Evolutionary conservation across 2,888 invertebrate genomes (phyloP), one percentile per base, ranked within the genome.

Genomic region (Drosophila anomalata): DNA sequence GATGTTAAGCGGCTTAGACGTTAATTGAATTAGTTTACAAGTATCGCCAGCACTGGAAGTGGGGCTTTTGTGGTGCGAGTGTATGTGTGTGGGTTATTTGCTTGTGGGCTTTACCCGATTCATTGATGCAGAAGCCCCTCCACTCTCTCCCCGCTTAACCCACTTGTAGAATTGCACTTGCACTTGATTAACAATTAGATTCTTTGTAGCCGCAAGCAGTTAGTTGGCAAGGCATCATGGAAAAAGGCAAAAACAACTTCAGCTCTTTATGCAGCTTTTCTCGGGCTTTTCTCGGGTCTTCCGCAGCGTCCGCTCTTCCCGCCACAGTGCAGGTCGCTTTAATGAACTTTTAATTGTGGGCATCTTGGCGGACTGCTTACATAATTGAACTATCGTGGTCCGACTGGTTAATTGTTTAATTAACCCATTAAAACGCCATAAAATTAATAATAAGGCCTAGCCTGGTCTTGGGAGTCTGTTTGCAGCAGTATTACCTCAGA

Each of bases 11-110:
- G 53, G 87, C 82, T 84, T 84, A 88, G 73, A 78, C 72, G 87
- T 75, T 84, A 84, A 84, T 84, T 84, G 75, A 84, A 88, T 84
- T 84, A 84, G 84, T 84, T 88, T 88, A 68, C 83, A 86, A 88
- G 78, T 68, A 73, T 77, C 75, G 84, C 69, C 55, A 36, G 36
- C 36, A 36, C 36, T n/a, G 36, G n/a, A 36, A 36, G 36, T 7
- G 36, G 36, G 36, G 36, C 36, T 36, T 36, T 36, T 14, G 59
- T 66, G 68, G 63, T 76, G 57, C 59, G 59, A 59, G 54, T 58
- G 67, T 63, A 48, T 57, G 61, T 17, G 22, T 65, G 47, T 58
- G 33, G 48, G 46, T 36, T 20, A 24, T 57, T 41, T 59, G 56
- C 52, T 53, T 73, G 57, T 33, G 17, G 36, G 26, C 31, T 55